These are phyloP conservation scores for Hydrotaea diabolus DNA, from an alignment of 2,888 invertebrate genomes.

Conservation along the genomic window DNA sequence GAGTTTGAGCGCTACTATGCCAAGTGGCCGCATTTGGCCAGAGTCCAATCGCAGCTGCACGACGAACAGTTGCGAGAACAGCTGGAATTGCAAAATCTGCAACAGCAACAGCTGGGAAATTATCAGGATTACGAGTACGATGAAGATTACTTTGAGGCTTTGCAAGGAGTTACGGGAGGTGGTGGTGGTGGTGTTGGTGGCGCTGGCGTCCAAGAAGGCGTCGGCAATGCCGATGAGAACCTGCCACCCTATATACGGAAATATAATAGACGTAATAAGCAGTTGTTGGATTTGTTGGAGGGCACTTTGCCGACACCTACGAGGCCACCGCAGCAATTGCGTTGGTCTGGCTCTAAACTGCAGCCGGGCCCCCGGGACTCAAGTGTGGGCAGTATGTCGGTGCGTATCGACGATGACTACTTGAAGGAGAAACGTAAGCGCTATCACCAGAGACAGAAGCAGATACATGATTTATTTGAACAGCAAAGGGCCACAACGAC, in stretches of 20 bases:
- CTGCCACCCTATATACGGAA: constrained; percentile 80
- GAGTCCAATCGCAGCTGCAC: constrained; percentile 77
- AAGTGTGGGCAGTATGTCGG: constrained; percentile 62
- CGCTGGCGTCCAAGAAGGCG: constrained; percentile 63
- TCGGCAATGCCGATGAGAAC: constrained; percentile 74
- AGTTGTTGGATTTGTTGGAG: constrained; percentile 78
- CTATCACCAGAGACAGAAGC: constrained; percentile 69
- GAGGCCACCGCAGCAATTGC: constrained; percentile 65
- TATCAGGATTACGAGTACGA: constrained; percentile 73
- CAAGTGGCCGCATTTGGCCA: constrained; percentile 80
- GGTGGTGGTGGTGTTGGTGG: constrained; percentile 64
- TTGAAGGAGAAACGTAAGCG: constrained; percentile 75
- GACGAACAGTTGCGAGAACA: constrained; percentile 75
- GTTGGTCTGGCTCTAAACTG: constrained; percentile 72
- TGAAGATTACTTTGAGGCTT: constrained; percentile 64
- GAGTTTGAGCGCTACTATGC: constrained; percentile 78
- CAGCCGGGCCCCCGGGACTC: constrained; percentile 74
- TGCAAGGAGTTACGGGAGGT: not conserved
- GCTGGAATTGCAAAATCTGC: constrained; percentile 27
- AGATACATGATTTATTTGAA: constrained; percentile 71
- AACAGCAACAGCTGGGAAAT: constrained; percentile 70
- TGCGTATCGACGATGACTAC: constrained; percentile 75
- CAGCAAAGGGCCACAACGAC: constrained; percentile 62
- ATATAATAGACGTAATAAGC: constrained; percentile 79
- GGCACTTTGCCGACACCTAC: constrained; percentile 77